Percentiles rank a stretch among this genome's conserved stretches.
These are phyloP conservation scores for Magallana gigas DNA, from an alignment of 1,140 invertebrate genomes.

Conservation along the genomic window DNA sequence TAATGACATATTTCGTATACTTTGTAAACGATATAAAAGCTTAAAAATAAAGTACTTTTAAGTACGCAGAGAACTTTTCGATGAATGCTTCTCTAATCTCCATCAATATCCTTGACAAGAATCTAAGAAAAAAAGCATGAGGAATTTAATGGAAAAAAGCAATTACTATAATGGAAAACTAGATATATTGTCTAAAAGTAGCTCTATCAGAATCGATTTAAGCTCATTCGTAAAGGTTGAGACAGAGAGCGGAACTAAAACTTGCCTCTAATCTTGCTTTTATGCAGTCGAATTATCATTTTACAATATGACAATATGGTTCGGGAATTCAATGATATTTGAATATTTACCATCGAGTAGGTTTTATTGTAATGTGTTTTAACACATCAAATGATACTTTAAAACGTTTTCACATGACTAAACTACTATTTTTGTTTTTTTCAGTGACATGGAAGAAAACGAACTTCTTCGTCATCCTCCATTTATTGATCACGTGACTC, in stretches of 20 bases:
- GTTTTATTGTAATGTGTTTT: neutral
- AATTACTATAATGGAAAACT: conserved; percentile 8
- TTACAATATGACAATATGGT: neutral
- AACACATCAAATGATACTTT: neutral
- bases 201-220: neutral
- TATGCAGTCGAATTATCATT: neutral
- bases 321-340: neutral
- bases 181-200: neutral
- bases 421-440: conserved; percentile 23
- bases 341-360: neutral
- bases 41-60: neutral
- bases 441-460: conserved; percentile 58
- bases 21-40: neutral
- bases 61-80: neutral
- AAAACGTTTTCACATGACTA: neutral
- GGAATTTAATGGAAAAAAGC: neutral
- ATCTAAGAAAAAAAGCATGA: neutral
- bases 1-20: neutral
- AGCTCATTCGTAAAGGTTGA: neutral
- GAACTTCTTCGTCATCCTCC: conserved; percentile 48
- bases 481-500: conserved; percentile 63
- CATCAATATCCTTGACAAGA: neutral
- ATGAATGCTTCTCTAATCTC: neutral
- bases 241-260: neutral
- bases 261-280: neutral